A percentile compares a stretch with the other conserved stretches of the same genome.
Evolutionary conservation across 2,113 vertebrate genomes (phyloP).

Genomic region (Festucalex cinctus): DNA sequence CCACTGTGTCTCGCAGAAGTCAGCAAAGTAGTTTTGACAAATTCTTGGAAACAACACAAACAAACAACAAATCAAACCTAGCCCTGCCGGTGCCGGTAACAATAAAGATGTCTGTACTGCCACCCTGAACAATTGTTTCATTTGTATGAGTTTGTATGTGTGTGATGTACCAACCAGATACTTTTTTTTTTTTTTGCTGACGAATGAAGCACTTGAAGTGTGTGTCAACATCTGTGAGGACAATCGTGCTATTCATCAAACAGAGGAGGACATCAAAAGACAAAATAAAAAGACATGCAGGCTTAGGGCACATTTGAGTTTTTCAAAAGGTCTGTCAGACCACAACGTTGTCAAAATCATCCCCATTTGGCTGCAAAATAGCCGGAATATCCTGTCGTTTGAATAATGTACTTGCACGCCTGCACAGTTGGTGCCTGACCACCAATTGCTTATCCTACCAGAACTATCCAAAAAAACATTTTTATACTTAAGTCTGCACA

Average conservation of each 20-base stretch:
- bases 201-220: constrained; percentile 49
- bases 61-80: background rate
- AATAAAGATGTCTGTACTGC: constrained; percentile 44
- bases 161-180: constrained; percentile 4
- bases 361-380: background rate
- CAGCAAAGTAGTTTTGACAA: background rate
- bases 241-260: constrained; percentile 41
- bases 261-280: constrained; percentile 14
- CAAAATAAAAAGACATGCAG: background rate
- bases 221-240: constrained; percentile 32
- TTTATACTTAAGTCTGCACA: background rate
- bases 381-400: background rate
- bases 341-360: background rate
- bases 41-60: background rate
- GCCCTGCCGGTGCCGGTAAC: background rate
- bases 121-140: constrained; percentile 17
- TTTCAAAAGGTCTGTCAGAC: background rate
- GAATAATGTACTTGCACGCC: background rate
- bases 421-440: background rate
- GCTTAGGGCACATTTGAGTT: background rate
- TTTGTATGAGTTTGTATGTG: constrained; percentile 1
- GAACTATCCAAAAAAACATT: background rate
- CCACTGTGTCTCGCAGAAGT: background rate
- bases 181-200: constrained; percentile 39
- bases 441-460: background rate